These are phyloP conservation scores for Halcyon senegalensis DNA, from an alignment of 2,113 vertebrate species.

Conservation along the genomic window DNA sequence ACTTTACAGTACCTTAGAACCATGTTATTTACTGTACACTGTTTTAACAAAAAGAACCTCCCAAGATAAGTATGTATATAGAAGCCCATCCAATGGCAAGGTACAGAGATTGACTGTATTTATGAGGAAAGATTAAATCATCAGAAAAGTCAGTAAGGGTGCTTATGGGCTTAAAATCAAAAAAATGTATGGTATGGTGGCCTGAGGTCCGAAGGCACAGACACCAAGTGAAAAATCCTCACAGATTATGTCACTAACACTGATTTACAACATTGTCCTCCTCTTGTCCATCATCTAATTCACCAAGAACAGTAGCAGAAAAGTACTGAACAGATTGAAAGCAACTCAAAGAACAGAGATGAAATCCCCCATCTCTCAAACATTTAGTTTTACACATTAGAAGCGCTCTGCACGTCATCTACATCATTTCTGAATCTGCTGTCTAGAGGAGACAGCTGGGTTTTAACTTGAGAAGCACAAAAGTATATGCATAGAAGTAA, in stretches of 20 bases:
- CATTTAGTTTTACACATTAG: accelerated
- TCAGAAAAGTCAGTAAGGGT: neutral
- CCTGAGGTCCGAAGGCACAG: neutral
- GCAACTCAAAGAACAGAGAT: neutral
- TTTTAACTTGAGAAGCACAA: neutral
- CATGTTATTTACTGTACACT: neutral
- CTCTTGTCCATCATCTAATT: neutral
- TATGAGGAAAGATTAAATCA: neutral
- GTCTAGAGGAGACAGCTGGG: neutral
- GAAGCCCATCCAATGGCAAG: neutral
- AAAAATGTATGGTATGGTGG: neutral
- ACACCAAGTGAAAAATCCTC: neutral
- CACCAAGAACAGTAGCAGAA: neutral
- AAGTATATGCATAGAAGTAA: neutral
- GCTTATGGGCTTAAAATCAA: neutral
- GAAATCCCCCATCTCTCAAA: neutral
- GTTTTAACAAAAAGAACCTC: neutral
- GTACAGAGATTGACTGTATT: neutral
- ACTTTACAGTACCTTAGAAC: neutral
- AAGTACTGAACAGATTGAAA: neutral
- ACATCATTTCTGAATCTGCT: neutral
- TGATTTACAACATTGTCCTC: neutral
- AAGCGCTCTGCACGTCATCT: neutral
- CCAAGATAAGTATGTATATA: neutral
- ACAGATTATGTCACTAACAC: accelerated